Evolutionary conservation across 1,140 invertebrate genomes (phyloP), one percentile per base, ranked within the genome.

Genomic region (Drosophila persimilis): DNA sequence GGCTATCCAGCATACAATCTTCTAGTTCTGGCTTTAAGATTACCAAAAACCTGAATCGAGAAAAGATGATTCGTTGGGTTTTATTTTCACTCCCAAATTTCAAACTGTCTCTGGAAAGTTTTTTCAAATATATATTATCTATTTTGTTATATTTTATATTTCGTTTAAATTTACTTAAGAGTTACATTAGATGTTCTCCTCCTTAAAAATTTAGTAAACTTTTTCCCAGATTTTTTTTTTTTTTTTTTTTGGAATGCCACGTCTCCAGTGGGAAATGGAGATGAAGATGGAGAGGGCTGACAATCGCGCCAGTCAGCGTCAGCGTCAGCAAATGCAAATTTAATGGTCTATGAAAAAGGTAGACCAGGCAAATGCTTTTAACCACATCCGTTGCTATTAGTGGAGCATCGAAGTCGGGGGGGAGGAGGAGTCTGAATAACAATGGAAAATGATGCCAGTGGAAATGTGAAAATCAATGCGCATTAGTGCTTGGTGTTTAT

Each of bases 331-430:
- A 86, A 86, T 88, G 81, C 81, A 86, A 86, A 86, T 86, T 86
- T 86, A 86, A 86, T 86, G 81, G 83, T 88, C 77, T 86, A 86
- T 86, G 74, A 77, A 78, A 86, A 86, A 86, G 81, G 78, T 81
- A 86, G 81, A 56, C 78, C 56, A 65, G 81, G 77, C 65, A 86
- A 85, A 85, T 88, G 81, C 81, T 86, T 86, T 86, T 86, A 88
- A 86, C 81, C 81, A 88, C 77, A 86, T 86, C 81, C 81, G 81
- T 63, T 72, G 83, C 83, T 76, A 88, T 88, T 81, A 86, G 83
- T 5, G 24, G 24, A 5, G 24, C 24, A 26, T 26, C 24, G 4
- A 26, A 26, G 15, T 15, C 15, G 15, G 15, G 24, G 24, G 5
- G 24, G 4, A 5, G 24, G 24, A 5, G 24, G 5, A 26, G 24